A percentile compares a stretch with the other conserved stretches of the same genome.
These are phyloP conservation scores for Columbina picui DNA, from an alignment of 2,113 vertebrate species.

Conservation along the genomic window DNA sequence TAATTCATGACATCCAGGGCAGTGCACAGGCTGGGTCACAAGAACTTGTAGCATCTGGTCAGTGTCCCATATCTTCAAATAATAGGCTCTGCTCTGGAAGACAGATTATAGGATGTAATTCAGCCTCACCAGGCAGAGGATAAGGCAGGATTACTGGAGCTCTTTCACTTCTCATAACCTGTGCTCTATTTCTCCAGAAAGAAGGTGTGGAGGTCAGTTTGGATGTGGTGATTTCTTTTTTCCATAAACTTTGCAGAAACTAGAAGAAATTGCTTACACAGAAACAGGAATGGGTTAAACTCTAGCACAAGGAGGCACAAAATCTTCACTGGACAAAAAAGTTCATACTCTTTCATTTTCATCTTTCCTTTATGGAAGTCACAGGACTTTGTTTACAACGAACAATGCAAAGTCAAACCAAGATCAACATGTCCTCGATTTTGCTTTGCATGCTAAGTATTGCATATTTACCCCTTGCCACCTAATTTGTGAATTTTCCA, in stretches of 20 bases:
- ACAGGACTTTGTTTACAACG: neutral
- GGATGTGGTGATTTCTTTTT: neutral
- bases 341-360: neutral
- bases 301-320: neutral
- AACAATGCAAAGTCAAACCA: conserved; percentile 30
- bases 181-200: neutral
- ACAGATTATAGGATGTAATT: conserved; percentile 14
- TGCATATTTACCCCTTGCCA: conserved; percentile 26
- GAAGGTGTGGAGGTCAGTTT: neutral
- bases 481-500: conserved; percentile 53
- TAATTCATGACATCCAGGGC: neutral
- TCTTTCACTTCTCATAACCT: neutral
- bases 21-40: neutral
- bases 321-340: neutral
- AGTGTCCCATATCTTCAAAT: neutral
- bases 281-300: conserved; percentile 1
- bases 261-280: neutral
- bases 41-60: neutral
- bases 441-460: conserved; percentile 33
- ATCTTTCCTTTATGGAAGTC: neutral
- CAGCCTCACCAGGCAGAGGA: neutral
- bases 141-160: neutral
- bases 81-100: neutral
- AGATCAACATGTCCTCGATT: conserved; percentile 43
- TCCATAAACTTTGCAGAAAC: neutral